Base-by-base conservation (phyloP, 2,113 vertebrate species). In the Channa maculata region DNA sequence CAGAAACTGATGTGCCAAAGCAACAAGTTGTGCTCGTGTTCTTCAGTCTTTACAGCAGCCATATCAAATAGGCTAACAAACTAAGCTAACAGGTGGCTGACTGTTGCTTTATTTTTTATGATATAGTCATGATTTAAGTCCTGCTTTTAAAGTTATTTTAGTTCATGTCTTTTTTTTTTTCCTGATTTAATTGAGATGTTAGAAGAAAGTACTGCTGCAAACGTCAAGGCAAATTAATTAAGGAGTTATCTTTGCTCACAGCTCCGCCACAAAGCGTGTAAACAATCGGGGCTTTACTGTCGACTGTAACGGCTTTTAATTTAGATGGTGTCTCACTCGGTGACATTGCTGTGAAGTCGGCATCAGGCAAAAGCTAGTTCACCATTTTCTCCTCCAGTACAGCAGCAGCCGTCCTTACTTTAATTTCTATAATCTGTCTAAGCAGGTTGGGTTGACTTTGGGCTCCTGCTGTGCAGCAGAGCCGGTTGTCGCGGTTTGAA, bases 361-460 rank as follows among this genome's bases (percentile, higher is more conserved):
- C 33, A 15, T 58, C 65, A 33, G 8, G 24, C 62, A 65, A 65
- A 60, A 48, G 50, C 53, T 8, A 51, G 48, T 71, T 24, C 24
- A 7, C 52, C 53, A 14, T 2, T 0, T 0, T 67, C 61, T 65
- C 71, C 65, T 77, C 53, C 48, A 37, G 62, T n/a, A 6, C 33
- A 0, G 67, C 51, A 49, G 13, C 66, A 70, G 33, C 68, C 24
- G 24, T 24, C 74, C 72, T 64, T 38, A 44, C 54, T 77, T 77
- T 71, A 66, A 67, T 71, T 80, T 48, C 48, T 34, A 67, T 71
- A 77, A 85, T 85, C 80, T 57, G 61, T 52, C 36, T 67, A 5
- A 85, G 82, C 65, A 60, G 67, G 43, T 12, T 11, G 44, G 52
- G 8, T 61, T 65, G 65, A 71, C 65, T 77, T 66, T 74, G 71